Evolutionary conservation across 2,888 invertebrate genomes (phyloP).

Genomic region (Phlogophora meticulosa): DNA sequence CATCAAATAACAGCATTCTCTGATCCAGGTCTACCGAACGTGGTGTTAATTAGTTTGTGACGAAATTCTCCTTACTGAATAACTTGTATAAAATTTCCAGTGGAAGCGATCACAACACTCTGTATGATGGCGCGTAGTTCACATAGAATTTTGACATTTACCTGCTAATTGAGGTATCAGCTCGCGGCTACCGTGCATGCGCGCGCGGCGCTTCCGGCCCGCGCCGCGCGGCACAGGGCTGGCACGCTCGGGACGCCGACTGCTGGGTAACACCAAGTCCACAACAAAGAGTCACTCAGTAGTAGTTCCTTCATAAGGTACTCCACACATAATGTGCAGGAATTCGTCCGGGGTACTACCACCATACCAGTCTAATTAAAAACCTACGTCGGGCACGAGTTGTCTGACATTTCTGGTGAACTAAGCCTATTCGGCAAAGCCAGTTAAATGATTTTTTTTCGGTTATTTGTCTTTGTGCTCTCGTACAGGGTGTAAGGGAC

Average conservation of each 20-base stretch:
- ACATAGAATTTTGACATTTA: conserved; percentile 85
- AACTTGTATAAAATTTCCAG: conserved; percentile 29
- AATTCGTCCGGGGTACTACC: background rate
- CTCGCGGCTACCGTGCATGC: conserved; percentile 83
- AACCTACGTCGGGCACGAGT: too few species aligned
- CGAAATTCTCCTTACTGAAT: conserved; percentile 6
- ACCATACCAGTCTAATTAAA: too few species aligned
- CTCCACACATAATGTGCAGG: background rate
- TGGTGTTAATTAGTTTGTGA: conserved; percentile 21
- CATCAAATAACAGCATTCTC: background rate
- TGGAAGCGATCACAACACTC: conserved; percentile 62
- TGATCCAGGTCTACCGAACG: background rate
- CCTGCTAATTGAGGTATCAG: conserved; percentile 87
- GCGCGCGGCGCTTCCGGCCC: conserved; percentile 78
- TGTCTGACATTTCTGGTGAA: too few species aligned
- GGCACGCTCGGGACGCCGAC: background rate
- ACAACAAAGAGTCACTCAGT: background rate
- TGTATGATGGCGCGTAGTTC: conserved; percentile 77
- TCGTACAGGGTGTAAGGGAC: too few species aligned
- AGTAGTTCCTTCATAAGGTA: too few species aligned
- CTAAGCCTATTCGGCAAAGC: too few species aligned
- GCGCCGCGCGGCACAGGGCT: conserved; percentile 25
- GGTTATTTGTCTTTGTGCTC: too few species aligned
- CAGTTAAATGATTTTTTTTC: too few species aligned
- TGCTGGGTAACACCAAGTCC: background rate